Evolutionary conservation across 2,888 invertebrate species (phyloP).

Genomic region (Dasysyrphus albostriatus): DNA sequence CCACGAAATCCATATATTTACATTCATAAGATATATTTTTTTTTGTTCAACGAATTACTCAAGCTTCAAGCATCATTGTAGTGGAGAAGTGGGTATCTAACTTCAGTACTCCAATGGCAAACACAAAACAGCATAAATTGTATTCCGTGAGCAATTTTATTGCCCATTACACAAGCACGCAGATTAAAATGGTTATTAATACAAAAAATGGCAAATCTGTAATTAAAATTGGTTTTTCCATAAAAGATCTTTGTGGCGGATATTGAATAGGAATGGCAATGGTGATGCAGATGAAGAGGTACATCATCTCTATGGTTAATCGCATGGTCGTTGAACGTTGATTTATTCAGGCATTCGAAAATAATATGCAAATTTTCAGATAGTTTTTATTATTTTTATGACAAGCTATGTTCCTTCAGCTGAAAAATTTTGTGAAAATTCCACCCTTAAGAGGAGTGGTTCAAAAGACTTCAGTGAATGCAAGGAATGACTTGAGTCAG

Average conservation of each 20-base stretch:
- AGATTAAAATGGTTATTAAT: constrained; percentile 70
- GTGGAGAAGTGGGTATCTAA: not conserved
- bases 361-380: constrained; percentile 58
- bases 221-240: constrained; percentile 74
- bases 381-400: constrained; percentile 12
- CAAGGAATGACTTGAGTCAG: not conserved
- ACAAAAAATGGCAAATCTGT: constrained; percentile 55
- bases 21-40: constrained; percentile 27
- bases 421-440: constrained; percentile 1
- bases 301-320: constrained; percentile 14
- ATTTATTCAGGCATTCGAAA: constrained; percentile 30
- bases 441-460: constrained; percentile 39
- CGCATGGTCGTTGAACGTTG: constrained; percentile 41
- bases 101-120: constrained; percentile 23
- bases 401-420: constrained; percentile 2
- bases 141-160: constrained; percentile 67
- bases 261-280: constrained; percentile 1
- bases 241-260: constrained; percentile 54
- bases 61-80: constrained; percentile 15
- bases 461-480: not conserved
- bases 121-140: constrained; percentile 57
- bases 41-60: constrained; percentile 31
- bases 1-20: constrained; percentile 30
- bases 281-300: not conserved
- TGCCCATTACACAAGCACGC: constrained; percentile 67